Conservation (phyloP, 2,797 vertebrate species). For the Tinamus major region DNA sequence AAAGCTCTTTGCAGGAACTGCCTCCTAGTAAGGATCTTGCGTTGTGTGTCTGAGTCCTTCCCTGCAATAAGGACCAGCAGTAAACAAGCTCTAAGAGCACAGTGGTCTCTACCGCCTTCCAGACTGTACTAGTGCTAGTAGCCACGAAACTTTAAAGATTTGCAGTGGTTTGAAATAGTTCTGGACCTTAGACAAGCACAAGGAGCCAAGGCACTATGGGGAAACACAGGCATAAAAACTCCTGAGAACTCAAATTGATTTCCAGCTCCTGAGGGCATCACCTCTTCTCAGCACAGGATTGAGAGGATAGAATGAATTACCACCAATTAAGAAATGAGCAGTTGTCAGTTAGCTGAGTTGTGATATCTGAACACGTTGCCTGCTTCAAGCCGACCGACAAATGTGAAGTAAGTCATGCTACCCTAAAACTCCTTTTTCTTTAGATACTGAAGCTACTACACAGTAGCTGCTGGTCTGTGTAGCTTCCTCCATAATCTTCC, state of each 20-base stretch:
- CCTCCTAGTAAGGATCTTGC: not conserved
- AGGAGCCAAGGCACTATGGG: not conserved
- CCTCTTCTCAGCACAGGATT: not conserved
- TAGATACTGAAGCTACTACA: not conserved
- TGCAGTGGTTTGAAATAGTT: not conserved
- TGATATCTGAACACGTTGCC: not conserved
- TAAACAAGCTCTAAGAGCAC: rapidly evolving
- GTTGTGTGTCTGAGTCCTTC: not conserved
- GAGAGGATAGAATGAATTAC: constrained; percentile 27
- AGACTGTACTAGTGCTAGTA: not conserved
- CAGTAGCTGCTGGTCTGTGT: not conserved
- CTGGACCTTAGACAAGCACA: no score
- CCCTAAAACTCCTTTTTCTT: not conserved
- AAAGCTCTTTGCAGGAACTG: not conserved
- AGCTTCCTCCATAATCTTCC: not conserved
- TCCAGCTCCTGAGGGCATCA: constrained; percentile 17
- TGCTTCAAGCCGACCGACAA: not conserved
- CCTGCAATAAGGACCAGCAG: not conserved
- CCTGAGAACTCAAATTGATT: constrained; percentile 22
- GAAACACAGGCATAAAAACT: not conserved
- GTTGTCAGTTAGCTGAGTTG: constrained; percentile 19
- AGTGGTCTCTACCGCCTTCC: not conserved
- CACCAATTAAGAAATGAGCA: constrained; percentile 15
- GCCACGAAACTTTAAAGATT: not conserved
- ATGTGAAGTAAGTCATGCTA: not conserved